These are phyloP conservation scores for Eulemur mongoz DNA, from an alignment of 2,797 vertebrate species.

Conservation along the genomic window DNA sequence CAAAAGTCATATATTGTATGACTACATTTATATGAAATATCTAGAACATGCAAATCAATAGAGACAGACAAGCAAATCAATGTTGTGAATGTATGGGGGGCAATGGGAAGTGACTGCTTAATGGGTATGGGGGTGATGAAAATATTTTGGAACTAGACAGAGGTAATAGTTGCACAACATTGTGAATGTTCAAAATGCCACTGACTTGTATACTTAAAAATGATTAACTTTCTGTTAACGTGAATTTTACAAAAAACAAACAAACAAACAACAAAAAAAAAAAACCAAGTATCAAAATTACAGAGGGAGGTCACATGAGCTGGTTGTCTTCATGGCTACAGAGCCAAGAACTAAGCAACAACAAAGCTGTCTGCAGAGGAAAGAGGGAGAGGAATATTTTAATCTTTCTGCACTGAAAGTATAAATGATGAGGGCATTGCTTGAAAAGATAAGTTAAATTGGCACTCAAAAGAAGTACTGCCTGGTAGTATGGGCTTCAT, in stretches of 20 bases:
- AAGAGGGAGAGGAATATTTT: not conserved
- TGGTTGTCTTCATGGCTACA: not conserved
- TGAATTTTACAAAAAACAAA: not conserved
- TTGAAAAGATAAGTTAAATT: conserved; percentile 37
- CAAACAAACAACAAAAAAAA: not conserved
- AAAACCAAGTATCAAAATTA: not conserved
- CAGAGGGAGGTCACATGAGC: not conserved
- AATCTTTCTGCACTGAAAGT: not conserved
- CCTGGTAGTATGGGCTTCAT: not conserved
- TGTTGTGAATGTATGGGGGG: not conserved
- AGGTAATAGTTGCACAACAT: not conserved
- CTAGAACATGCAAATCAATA: not conserved
- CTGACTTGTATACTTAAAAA: not conserved
- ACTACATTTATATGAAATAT: not conserved
- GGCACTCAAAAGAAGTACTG: not conserved
- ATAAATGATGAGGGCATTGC: not conserved
- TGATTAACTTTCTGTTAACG: not conserved
- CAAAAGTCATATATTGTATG: not conserved
- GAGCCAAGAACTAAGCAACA: not conserved
- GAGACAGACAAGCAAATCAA: not conserved
- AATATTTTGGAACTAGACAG: not conserved
- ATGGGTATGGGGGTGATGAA: not conserved
- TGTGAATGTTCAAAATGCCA: not conserved
- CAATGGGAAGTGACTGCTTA: not conserved
- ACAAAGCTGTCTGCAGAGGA: not conserved